Evolutionary conservation across 1,140 invertebrate species (phyloP), one percentile per base, ranked within the genome.

Genomic region (Cotesia vestalis): DNA sequence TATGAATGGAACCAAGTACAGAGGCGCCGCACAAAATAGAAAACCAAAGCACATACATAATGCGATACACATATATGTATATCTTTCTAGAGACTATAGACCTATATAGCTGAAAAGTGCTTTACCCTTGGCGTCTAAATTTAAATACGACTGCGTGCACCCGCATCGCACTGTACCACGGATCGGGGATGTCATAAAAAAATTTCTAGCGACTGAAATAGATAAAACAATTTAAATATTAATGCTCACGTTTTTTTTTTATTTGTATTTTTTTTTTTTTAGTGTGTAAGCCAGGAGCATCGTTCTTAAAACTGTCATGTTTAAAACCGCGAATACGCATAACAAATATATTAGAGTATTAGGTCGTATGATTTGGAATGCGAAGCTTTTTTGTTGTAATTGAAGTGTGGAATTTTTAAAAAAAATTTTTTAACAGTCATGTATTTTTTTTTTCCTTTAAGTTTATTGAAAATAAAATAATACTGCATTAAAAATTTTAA

Each of bases 71-170:
- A 62, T 36, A 62, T 34, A 62, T 36, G 20, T 36, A 34, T 11
- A 34, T 46, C 27, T 27, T 27, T 27, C 27, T 27, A 27, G 27
- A 27, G 27, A 27, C 27, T 27, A 27, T 27, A 27, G 46, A n/a
- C 6, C 40, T 63, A 53, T 66, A 52, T 40, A 51, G 4, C n/a
- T 55, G 3, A 12, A 67, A 38, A 72, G 36, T 73, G 73, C 74
- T 75, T 57, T 76, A 77, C 77, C 79, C 76, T 78, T 75, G 12
- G 40, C 69, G 68, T 76, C 76, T 80, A 80, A 78, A 80, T 59
- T 66, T 78, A 80, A 77, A 77, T 46, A 77, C 76, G 73, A 75
- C 75, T 66, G 14, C 20, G 14, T 67, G 67, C 70, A 73, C 73
- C 67, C 74, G 69, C 64, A 67, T 64, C 27, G 27, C 27, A 27